A percentile compares a stretch with the other conserved stretches of the same genome.
Conservation (phyloP, 2,797 vertebrate species). For the Acridotheres tristis region DNA sequence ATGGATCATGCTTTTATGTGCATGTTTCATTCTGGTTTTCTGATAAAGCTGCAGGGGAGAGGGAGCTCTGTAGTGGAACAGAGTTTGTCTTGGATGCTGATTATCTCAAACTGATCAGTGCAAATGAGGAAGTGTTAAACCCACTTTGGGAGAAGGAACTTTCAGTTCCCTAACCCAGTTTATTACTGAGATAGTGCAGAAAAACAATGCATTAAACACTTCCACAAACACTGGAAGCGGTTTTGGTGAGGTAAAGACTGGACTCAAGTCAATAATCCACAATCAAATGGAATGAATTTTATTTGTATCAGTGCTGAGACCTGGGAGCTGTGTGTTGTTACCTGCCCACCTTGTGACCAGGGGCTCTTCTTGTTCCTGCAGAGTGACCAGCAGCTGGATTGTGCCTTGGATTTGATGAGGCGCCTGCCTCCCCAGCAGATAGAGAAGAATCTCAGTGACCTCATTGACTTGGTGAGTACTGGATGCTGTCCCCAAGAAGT, state of each 20-base stretch:
- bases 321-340: neutral
- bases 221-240: fast-evolving
- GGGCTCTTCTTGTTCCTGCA: slow-evolving; percentile 63
- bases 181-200: neutral
- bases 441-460: slow-evolving; percentile 99
- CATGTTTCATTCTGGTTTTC: neutral
- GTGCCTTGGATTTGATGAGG: slow-evolving; percentile 99
- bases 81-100: neutral
- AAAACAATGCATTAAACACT: neutral
- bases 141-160: neutral
- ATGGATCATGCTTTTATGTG: neutral
- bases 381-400: slow-evolving; percentile 98
- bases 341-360: neutral
- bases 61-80: neutral
- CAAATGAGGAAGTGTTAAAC: slow-evolving; percentile 18
- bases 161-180: neutral
- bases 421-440: slow-evolving; percentile 99
- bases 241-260: neutral
- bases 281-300: neutral
- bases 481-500: neutral
- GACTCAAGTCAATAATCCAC: neutral
- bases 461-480: slow-evolving; percentile 94
- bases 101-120: neutral
- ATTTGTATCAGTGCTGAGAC: neutral
- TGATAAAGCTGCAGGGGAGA: neutral